Evolutionary conservation across 2,888 invertebrate species (phyloP).

Genomic region (Cynaeus angustus): DNA sequence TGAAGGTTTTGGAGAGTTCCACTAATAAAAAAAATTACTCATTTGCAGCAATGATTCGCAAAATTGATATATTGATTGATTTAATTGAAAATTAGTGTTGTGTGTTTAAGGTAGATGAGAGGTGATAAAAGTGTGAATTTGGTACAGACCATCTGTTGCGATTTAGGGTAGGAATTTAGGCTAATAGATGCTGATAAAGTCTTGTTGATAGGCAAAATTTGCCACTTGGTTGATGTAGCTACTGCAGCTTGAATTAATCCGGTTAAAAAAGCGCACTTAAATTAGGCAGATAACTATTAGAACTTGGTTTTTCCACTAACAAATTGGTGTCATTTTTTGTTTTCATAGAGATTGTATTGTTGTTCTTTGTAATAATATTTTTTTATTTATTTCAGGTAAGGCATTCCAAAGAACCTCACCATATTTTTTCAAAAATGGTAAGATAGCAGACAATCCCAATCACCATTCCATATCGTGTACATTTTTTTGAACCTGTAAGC

Average conservation of each 20-base stretch:
- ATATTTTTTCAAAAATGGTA: too few species aligned
- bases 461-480: too few species aligned
- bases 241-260: too few species aligned
- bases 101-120: constrained; percentile 1
- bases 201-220: background rate
- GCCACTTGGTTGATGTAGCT: too few species aligned
- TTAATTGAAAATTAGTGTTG: constrained; percentile 16
- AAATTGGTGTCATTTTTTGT: too few species aligned
- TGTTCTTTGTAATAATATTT: background rate
- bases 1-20: constrained; percentile 8
- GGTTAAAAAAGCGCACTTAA: too few species aligned
- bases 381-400: background rate
- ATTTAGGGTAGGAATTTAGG: background rate
- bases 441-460: too few species aligned
- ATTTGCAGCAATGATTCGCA: constrained; percentile 15
- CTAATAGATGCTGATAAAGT: background rate
- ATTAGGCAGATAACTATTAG: too few species aligned
- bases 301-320: too few species aligned
- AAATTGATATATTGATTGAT: constrained; percentile 4
- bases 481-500: too few species aligned
- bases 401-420: too few species aligned
- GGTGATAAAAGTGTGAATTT: constrained; percentile 2
- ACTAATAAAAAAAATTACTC: background rate
- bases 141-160: background rate
- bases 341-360: background rate